Evolutionary conservation across 2,113 vertebrate species (phyloP).

Genomic region (Forbesichthys papilliferus): DNA sequence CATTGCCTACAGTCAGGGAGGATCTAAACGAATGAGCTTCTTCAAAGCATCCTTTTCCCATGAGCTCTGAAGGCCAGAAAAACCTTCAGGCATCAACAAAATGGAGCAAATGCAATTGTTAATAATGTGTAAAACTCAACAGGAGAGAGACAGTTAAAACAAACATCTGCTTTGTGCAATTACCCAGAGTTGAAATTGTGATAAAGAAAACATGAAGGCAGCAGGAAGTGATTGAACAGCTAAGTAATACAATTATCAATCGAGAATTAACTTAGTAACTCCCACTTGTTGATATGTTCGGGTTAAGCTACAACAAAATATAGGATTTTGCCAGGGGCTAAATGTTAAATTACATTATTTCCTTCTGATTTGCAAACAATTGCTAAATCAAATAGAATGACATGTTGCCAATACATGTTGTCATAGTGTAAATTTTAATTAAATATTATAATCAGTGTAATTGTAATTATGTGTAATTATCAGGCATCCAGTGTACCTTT

Average conservation of each 20-base stretch:
- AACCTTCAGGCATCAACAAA: constrained; percentile 49
- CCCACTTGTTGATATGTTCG: not conserved
- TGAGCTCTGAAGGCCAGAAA: constrained; percentile 46
- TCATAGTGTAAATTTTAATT: constrained; percentile 36
- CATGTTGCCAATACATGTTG: constrained; percentile 31
- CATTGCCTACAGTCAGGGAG: constrained; percentile 20
- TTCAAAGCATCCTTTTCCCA: constrained; percentile 48
- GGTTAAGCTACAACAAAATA: not conserved
- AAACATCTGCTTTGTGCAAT: constrained; percentile 39
- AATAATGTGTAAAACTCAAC: constrained; percentile 52
- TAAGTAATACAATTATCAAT: constrained; percentile 33
- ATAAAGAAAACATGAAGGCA: constrained; percentile 8
- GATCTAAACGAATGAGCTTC: constrained; percentile 25
- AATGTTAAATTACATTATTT: not conserved
- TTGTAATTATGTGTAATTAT: constrained; percentile 38
- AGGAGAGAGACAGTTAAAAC: constrained; percentile 31
- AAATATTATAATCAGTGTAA: constrained; percentile 53
- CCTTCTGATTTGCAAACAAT: constrained; percentile 11
- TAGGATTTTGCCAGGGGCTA: not conserved
- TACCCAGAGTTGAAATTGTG: constrained; percentile 28
- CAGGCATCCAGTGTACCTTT: constrained; percentile 35
- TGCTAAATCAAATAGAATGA: constrained; percentile 17
- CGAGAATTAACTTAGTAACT: not conserved
- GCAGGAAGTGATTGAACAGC: not conserved
- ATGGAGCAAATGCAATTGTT: constrained; percentile 33